These are phyloP conservation scores for Pangasius djambal DNA, from an alignment of 2,797 vertebrate genomes.

Conservation along the genomic window DNA sequence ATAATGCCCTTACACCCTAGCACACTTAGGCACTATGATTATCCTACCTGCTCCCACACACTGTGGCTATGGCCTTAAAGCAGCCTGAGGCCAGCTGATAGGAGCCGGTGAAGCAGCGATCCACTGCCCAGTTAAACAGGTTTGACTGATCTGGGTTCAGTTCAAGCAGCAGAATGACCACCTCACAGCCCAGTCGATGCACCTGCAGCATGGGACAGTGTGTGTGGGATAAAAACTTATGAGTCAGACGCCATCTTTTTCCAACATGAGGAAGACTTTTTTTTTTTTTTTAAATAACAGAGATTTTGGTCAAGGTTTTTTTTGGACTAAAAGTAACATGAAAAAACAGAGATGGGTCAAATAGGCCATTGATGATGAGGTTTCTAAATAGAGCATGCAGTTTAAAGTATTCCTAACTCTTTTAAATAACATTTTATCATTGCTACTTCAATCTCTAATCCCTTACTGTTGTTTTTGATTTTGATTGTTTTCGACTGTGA, in stretches of 20 bases:
- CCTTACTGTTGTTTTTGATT: not conserved
- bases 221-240: not conserved
- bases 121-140: slow-evolving; percentile 98
- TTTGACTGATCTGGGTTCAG: slow-evolving; percentile 97
- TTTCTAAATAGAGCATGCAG: not conserved
- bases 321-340: not conserved
- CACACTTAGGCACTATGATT: not conserved
- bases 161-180: slow-evolving; percentile 93
- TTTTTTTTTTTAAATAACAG: not conserved
- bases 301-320: not conserved
- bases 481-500: not conserved
- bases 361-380: not conserved
- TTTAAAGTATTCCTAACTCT: not conserved
- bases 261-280: not conserved
- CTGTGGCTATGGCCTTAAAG: slow-evolving; percentile 98
- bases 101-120: slow-evolving; percentile 97
- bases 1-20: not conserved
- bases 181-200: slow-evolving; percentile 96
- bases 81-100: slow-evolving; percentile 97
- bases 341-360: not conserved
- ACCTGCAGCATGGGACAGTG: slow-evolving; percentile 76
- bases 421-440: not conserved
- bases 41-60: slow-evolving; percentile 93
- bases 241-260: not conserved
- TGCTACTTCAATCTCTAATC: not conserved